These are phyloP conservation scores for Apogon hyalosoma DNA, from an alignment of 2,797 vertebrate species.

Conservation along the genomic window DNA sequence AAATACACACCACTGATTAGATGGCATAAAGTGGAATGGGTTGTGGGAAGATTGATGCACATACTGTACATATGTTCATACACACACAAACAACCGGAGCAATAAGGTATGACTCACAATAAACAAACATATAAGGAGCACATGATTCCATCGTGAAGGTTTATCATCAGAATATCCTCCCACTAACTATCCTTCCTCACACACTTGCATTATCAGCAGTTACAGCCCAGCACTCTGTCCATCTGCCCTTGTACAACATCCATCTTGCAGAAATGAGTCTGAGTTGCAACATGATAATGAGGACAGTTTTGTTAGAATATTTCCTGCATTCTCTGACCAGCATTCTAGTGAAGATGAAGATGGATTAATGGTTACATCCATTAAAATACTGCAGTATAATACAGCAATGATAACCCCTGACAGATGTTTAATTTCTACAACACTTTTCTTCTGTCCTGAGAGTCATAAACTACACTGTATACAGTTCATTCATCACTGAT, in stretches of 20 bases:
- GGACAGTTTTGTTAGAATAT: constrained; percentile 1
- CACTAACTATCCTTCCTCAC: constrained; percentile 28
- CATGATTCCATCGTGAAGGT: constrained; percentile 27
- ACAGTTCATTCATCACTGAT: not conserved
- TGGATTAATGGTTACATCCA: too few relatives aligned
- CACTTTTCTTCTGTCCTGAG: constrained; percentile 4
- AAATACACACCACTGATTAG: constrained; percentile 64
- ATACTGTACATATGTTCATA: constrained; percentile 1
- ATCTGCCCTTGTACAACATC: constrained; percentile 55
- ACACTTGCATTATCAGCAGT: constrained; percentile 39
- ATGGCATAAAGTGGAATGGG: constrained; percentile 38
- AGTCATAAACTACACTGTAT: constrained; percentile 1
- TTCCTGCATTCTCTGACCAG: too few relatives aligned
- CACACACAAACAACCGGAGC: constrained; percentile 29
- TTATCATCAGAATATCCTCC: constrained; percentile 29
- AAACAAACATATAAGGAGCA: constrained; percentile 27
- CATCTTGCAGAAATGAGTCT: constrained; percentile 49
- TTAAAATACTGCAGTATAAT: too few relatives aligned
- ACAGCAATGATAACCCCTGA: not conserved
- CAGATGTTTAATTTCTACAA: constrained; percentile 25
- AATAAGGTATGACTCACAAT: constrained; percentile 36
- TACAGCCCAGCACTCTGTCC: constrained; percentile 26
- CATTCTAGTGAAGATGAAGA: too few relatives aligned
- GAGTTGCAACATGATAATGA: constrained; percentile 24
- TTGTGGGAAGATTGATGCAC: constrained; percentile 22